A percentile compares a stretch with the other conserved stretches of the same genome.
Evolutionary conservation across 53 echinoderm and acorn worm species (phyloP).

Genomic region (Zoroaster sp.): DNA sequence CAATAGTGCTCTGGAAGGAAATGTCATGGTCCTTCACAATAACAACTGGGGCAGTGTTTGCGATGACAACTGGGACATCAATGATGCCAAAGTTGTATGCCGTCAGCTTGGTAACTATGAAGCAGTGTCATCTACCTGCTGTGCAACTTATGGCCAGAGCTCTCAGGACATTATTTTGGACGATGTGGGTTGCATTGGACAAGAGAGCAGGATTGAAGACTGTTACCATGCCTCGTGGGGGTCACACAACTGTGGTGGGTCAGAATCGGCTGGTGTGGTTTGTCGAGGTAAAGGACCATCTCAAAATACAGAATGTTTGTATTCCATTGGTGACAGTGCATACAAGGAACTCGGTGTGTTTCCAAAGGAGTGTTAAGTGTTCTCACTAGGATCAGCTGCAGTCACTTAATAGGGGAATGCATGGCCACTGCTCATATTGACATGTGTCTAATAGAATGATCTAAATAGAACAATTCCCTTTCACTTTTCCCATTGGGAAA

Average conservation of each 20-base stretch:
- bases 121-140: constrained; percentile 72
- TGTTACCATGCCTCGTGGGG: constrained; percentile 85
- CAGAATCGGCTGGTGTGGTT: constrained; percentile 74
- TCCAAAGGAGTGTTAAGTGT: too few species aligned
- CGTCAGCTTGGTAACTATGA: constrained; percentile 90
- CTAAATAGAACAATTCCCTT: too few species aligned
- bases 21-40: constrained; percentile 65
- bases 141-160: constrained; percentile 60
- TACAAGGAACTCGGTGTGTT: too few species aligned
- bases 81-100: constrained; percentile 82
- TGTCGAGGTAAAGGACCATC: constrained; percentile 59
- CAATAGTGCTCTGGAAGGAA: constrained; percentile 53
- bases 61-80: constrained; percentile 86
- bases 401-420: too few species aligned
- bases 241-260: constrained; percentile 77
- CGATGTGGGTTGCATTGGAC: constrained; percentile 75
- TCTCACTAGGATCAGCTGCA: too few species aligned
- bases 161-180: constrained; percentile 50
- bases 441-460: too few species aligned
- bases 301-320: background rate
- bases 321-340: too few species aligned
- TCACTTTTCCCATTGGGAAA: too few species aligned
- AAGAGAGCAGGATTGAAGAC: constrained; percentile 82
- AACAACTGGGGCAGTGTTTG: constrained; percentile 73
- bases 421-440: too few species aligned